phyloP scores from a whole-genome alignment of 1,140 invertebrate species.

The Leptopilina clavipes region DNA sequence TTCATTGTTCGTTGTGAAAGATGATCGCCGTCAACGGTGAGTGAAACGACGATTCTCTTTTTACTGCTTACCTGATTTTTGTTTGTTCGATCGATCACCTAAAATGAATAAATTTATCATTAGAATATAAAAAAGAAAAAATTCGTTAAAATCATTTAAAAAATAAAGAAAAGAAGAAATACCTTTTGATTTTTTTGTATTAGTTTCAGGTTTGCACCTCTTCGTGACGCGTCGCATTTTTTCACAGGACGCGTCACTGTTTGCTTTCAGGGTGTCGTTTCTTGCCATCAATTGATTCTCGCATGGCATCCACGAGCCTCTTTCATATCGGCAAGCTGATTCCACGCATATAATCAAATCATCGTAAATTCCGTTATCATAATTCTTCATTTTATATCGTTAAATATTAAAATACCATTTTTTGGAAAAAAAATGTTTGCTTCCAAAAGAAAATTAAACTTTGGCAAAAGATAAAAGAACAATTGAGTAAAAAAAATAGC shows the following conservation, averaged over 20 bases:
- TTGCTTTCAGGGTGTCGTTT: constrained; percentile 83
- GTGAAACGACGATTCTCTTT: constrained; percentile 47
- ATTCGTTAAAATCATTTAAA: neutral
- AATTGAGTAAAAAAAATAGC: constrained; percentile 41
- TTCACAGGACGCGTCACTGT: constrained; percentile 83
- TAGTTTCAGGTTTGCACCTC: constrained; percentile 83
- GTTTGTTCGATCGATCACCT: constrained; percentile 31
- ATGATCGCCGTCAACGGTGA: constrained; percentile 38
- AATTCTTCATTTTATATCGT: constrained; percentile 21
- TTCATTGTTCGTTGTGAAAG: constrained; percentile 56
- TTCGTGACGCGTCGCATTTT: constrained; percentile 82
- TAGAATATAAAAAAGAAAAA: neutral
- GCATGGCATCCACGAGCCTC: constrained; percentile 84
- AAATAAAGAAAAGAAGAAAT: constrained; percentile 35
- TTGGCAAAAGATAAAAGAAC: neutral
- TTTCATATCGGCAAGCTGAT: constrained; percentile 85
- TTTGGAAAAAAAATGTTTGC: neutral
- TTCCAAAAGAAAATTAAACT: no score
- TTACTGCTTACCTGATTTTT: constrained; percentile 55
- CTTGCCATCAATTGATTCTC: constrained; percentile 81
- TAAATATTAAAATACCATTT: neutral
- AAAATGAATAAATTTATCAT: neutral
- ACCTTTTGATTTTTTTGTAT: constrained; percentile 79
- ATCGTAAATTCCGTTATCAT: constrained; percentile 52
- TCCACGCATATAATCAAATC: constrained; percentile 59